Conservation (phyloP, 2,797 vertebrate species). For the Rhinogobio ventralis region DNA sequence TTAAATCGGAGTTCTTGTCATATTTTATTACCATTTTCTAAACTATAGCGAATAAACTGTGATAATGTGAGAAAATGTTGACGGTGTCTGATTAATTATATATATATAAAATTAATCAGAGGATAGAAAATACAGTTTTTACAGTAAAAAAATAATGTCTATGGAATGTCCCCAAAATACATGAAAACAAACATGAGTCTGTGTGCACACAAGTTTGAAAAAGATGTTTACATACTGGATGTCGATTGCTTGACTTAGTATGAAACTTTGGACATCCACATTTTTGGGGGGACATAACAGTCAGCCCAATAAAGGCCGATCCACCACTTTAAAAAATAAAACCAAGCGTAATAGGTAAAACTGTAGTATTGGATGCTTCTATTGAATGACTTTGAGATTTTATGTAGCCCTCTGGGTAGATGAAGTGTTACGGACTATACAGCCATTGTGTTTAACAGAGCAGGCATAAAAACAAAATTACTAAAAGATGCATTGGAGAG, state of each 20-base stretch:
- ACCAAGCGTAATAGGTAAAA: constrained; percentile 21
- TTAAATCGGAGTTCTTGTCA: too few species aligned
- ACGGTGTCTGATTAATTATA: too few species aligned
- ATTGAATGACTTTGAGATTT: constrained; percentile 50
- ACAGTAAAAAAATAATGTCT: too few species aligned
- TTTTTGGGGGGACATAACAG: neutral
- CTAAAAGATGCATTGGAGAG: constrained; percentile 38
- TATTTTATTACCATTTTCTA: too few species aligned
- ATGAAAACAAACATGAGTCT: too few species aligned
- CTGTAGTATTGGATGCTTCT: constrained; percentile 43
- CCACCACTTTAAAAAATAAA: constrained; percentile 35
- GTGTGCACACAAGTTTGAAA: too few species aligned
- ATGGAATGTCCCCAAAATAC: too few species aligned
- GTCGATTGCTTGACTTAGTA: neutral
- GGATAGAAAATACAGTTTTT: too few species aligned
- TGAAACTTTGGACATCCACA: neutral
- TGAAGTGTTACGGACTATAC: constrained; percentile 54
- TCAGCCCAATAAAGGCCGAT: constrained; percentile 32
- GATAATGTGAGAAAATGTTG: too few species aligned
- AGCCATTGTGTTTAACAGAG: constrained; percentile 63
- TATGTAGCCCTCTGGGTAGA: constrained; percentile 55
- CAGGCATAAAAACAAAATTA: constrained; percentile 52
- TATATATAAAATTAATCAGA: too few species aligned
- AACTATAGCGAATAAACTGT: too few species aligned
- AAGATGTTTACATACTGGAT: neutral